These are phyloP conservation scores for Patagioenas fasciata DNA, from an alignment of 2,113 vertebrate genomes.

Conservation along the genomic window DNA sequence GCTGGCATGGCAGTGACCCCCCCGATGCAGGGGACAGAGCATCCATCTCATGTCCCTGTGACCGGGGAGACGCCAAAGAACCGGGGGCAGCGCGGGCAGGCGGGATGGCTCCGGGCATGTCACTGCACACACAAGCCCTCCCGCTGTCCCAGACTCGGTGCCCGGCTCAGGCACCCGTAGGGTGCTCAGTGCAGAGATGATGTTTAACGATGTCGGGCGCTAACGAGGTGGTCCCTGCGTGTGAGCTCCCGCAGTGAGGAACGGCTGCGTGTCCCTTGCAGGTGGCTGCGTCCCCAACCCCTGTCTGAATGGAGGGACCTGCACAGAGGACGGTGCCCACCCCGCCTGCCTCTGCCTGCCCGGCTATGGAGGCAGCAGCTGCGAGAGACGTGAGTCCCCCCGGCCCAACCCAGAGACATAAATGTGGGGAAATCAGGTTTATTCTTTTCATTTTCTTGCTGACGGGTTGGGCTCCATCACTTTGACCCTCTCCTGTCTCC, in stretches of 20 bases:
- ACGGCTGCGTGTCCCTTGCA: slow-evolving; percentile 65
- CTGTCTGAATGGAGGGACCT: slow-evolving; percentile 93
- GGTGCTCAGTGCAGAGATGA: neutral
- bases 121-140: fast-evolving
- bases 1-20: neutral
- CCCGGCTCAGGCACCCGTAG: neutral
- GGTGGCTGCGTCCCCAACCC: slow-evolving; percentile 87
- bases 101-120: fast-evolving
- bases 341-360: slow-evolving; percentile 86
- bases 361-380: slow-evolving; percentile 86
- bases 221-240: too few species aligned
- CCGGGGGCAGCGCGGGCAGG: fast-evolving
- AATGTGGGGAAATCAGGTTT: neutral
- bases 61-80: too few species aligned
- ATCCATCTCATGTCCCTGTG: neutral
- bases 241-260: neutral
- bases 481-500: neutral
- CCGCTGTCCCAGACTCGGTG: neutral
- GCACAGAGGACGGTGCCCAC: slow-evolving; percentile 73
- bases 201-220: neutral
- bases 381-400: slow-evolving; percentile 82
- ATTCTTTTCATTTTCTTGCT: neutral
- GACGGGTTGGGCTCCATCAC: neutral
- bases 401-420: neutral
- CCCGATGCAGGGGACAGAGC: neutral